phyloP scores from a whole-genome alignment of 2,888 invertebrate genomes.

The Blera fallax region DNA sequence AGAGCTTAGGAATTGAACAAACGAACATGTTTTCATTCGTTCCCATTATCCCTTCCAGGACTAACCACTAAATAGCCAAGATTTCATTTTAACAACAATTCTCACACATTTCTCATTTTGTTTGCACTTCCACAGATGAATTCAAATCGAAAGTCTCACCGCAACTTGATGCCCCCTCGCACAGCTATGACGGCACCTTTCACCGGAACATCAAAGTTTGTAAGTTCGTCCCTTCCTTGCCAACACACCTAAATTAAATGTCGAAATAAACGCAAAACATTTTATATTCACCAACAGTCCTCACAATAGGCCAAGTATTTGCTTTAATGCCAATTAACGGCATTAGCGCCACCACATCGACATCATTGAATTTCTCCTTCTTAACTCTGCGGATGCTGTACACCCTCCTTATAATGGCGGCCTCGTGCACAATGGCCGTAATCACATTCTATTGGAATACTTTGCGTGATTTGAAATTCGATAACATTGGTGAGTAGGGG shows the following conservation, averaged over 20 bases:
- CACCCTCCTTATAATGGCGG: slow-evolving; percentile 43
- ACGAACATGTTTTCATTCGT: too few species aligned
- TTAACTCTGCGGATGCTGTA: slow-evolving; percentile 42
- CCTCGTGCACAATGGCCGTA: slow-evolving; percentile 45
- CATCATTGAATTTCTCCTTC: slow-evolving; percentile 73
- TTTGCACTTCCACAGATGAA: slow-evolving; percentile 38
- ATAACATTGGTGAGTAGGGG: slow-evolving; percentile 53
- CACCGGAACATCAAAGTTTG: slow-evolving; percentile 62
- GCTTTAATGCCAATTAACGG: slow-evolving; percentile 82
- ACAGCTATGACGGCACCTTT: slow-evolving; percentile 60
- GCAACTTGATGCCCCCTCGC: slow-evolving; percentile 37
- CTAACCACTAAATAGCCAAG: not conserved
- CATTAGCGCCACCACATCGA: slow-evolving; percentile 79
- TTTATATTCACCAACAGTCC: slow-evolving; percentile 74
- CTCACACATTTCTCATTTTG: not conserved
- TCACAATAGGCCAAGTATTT: slow-evolving; percentile 82
- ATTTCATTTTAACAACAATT: too few species aligned
- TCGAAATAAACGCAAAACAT: not conserved
- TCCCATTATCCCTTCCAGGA: not conserved
- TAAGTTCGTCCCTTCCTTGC: slow-evolving; percentile 31
- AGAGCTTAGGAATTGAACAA: too few species aligned
- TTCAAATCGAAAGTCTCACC: slow-evolving; percentile 60
- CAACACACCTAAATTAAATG: not conserved
- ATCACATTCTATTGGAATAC: slow-evolving; percentile 63
- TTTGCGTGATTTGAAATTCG: slow-evolving; percentile 61